These are phyloP conservation scores for Florisuga fusca DNA, from an alignment of 2,797 vertebrate species.

Conservation along the genomic window DNA sequence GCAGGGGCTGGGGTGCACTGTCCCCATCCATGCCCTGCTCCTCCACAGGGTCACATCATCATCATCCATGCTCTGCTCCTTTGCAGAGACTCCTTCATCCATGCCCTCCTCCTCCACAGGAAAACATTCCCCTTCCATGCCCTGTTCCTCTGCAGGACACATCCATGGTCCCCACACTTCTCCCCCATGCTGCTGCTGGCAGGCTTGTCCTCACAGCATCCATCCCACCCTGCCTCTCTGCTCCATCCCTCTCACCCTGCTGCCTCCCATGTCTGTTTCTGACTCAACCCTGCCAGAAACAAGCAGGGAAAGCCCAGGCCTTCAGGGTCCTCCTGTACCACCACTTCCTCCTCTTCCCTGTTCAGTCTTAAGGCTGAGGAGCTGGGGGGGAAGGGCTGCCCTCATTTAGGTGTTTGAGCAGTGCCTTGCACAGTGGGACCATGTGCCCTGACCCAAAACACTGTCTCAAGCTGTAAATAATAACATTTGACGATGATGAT, in stretches of 20 bases:
- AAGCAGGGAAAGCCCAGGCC: background rate
- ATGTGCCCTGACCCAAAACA: background rate
- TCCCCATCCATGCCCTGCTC: background rate
- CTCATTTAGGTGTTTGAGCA: background rate
- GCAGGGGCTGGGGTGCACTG: background rate
- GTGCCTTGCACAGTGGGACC: background rate
- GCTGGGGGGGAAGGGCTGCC: background rate
- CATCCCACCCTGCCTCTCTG: background rate
- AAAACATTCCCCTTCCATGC: background rate
- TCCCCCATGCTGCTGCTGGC: accelerated
- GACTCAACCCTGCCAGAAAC: background rate
- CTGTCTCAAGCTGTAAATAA: background rate
- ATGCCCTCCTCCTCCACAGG: background rate
- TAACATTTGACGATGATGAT: too few relatives aligned
- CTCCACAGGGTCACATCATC: too few relatives aligned
- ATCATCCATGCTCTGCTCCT: too few relatives aligned
- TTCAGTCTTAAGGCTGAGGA: background rate
- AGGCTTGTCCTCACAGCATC: background rate
- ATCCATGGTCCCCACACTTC: too few relatives aligned
- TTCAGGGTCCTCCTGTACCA: background rate
- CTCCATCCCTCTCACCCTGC: background rate
- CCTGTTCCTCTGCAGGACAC: background rate
- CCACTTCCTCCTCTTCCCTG: background rate
- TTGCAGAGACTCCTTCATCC: accelerated
- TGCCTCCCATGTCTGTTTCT: background rate